Evolutionary conservation across 1,140 invertebrate genomes (phyloP).

Genomic region (Caenorhabditis brenneri): DNA sequence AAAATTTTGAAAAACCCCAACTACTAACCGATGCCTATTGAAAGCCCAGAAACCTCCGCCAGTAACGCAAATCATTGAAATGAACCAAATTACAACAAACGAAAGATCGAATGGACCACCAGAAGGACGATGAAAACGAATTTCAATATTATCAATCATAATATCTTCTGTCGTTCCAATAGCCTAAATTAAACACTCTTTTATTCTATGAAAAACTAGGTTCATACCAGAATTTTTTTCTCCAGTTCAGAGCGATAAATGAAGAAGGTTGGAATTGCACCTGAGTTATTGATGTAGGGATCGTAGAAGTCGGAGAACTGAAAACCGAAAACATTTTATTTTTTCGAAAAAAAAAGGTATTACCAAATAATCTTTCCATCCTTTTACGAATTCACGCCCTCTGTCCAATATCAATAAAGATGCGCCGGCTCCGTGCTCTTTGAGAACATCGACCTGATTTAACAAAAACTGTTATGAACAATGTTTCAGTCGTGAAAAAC

Average conservation of each 20-base stretch:
- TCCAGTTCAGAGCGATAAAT: constrained; percentile 58
- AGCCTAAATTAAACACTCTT: too few species aligned
- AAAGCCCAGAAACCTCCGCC: constrained; percentile 57
- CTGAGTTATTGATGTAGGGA: constrained; percentile 58
- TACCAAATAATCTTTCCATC: constrained; percentile 61
- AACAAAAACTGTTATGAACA: neutral
- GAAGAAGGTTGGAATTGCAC: constrained; percentile 57
- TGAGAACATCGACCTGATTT: constrained; percentile 59
- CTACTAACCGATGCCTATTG: constrained; percentile 18
- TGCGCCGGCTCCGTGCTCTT: constrained; percentile 28
- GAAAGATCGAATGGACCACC: constrained; percentile 49
- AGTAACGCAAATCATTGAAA: constrained; percentile 57
- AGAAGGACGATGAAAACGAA: constrained; percentile 62
- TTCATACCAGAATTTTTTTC: neutral
- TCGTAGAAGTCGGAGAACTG: constrained; percentile 67
- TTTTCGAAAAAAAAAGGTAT: neutral
- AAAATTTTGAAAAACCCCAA: neutral
- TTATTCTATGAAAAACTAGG: neutral
- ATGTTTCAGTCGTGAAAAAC: neutral
- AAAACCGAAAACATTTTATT: neutral
- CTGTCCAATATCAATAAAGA: constrained; percentile 64
- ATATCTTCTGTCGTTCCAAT: neutral
- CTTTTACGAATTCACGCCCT: constrained; percentile 49
- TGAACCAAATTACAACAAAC: constrained; percentile 58
- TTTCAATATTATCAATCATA: constrained; percentile 19